Percentiles rank a stretch among this genome's conserved stretches.
phyloP scores from a whole-genome alignment of 2,888 invertebrate genomes.

The Geotrupes spiniger region DNA sequence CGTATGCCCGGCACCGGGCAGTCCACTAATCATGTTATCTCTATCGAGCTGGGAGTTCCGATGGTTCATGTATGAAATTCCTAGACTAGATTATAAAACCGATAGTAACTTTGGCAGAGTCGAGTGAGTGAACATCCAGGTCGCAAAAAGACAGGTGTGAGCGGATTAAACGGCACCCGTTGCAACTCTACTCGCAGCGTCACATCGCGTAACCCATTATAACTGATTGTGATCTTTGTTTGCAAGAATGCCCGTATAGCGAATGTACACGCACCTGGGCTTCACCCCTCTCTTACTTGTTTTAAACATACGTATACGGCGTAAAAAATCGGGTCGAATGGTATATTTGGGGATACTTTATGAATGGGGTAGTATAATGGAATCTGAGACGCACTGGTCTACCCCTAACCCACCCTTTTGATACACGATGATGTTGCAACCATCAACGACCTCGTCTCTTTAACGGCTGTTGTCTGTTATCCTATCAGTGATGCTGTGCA shows the following conservation, averaged over 20 bases:
- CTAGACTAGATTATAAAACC: too few species aligned
- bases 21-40: too few species aligned
- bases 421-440: conserved; percentile 48
- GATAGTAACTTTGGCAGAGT: too few species aligned
- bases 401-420: conserved; percentile 50
- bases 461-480: conserved; percentile 33
- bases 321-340: conserved; percentile 49
- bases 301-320: conserved; percentile 32
- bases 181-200: conserved; percentile 14
- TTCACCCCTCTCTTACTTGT: conserved; percentile 46
- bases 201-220: conserved; percentile 43
- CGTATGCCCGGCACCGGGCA: too few species aligned
- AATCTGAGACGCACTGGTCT: conserved; percentile 49
- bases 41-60: too few species aligned
- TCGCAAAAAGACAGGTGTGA: conserved; percentile 26
- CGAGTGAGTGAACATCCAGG: not conserved
- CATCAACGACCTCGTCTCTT: conserved; percentile 26
- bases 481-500: conserved; percentile 10
- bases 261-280: conserved; percentile 48
- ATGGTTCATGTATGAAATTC: too few species aligned
- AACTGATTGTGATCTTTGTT: conserved; percentile 50
- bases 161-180: conserved; percentile 27
- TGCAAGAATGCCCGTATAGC: conserved; percentile 46
- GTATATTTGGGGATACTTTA: conserved; percentile 47
- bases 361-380: conserved; percentile 51